Evolutionary conservation across 2,113 vertebrate species (phyloP), one percentile per base, ranked within the genome.

Genomic region (Tretioscincus oriximinensis): DNA sequence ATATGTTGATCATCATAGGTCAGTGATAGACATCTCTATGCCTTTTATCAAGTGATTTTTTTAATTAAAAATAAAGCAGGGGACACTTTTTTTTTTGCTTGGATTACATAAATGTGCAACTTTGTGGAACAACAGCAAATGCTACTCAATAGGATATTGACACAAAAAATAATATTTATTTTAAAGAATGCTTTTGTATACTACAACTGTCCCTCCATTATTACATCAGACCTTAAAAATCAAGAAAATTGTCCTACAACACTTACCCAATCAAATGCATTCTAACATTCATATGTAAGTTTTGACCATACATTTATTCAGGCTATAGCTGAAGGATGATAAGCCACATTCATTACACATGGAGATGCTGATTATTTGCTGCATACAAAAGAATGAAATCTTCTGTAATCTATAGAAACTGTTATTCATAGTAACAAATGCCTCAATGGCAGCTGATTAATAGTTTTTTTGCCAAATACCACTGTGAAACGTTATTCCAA

Each of bases 141-240:
- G 85, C 81, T 88, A 67, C 54, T 75, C 81, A 65, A 77, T 78
- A 80, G 80, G 70, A 63, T 78, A 78, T 26, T 86, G 76, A 85
- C 83, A 63, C 75, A 54, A 83, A 88, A 87, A 89, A 84, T 73
- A 82, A 84, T 29, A 73, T 71, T 91, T 87, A 82, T 85, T 90
- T 86, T 89, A 77, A 86, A 86, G 84, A 81, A 84, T 64, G 64
- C 22, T 80, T 74, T 64, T 87, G 67, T 88, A 86, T 51, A 63
- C 49, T 80, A 81, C 80, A 77, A 31, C 16, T 63, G 82, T 31
- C 85, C 72, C 83, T 64, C 82, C 81, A 77, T 88, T 85, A 85
- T 77, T 80, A 77, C 54, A 78, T 85, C 79, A 41, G 68, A 69
- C 69, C 69, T 54, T n/a, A n/a, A 73, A 81, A 82, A 87, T 67